Base-by-base conservation (phyloP, 2,888 invertebrate genomes). In the Pterobdella sp. region DNA sequence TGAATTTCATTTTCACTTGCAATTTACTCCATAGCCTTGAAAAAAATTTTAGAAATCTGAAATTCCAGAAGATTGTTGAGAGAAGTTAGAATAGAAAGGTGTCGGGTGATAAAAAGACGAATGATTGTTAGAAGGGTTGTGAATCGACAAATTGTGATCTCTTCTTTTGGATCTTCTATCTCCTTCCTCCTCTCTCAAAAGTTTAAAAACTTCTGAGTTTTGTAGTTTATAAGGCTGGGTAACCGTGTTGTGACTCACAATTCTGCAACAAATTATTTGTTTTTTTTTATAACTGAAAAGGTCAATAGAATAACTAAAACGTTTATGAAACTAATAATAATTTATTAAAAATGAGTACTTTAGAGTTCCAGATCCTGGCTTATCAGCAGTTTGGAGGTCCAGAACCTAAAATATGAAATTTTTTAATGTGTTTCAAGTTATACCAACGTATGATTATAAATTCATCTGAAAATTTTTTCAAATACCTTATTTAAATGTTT, bases 341-440 rank as follows among this genome's bases (percentile, higher is more conserved):
- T n/a, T n/a, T n/a, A n/a, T 14, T 32, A 31, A 1, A 67, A 74
- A 29, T 18, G 72, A 77, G 75, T 72, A 78, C 78, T 75, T 74
- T 68, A 78, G 68, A n/a, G 78, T 77, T 73, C 78, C 78, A 37
- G 74, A 65, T 56, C 78, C 78, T 14, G 78, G 74, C 60, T 75
- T 76, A 10, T 77, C 78, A n/a, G 65, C 29, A 1, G 81, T 82
- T 78, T 83, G 83, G 36, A 80, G 79, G 68, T 77, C 72, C 67
- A 80, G 79, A 2, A 81, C 79, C 75, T 81, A 81, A 75, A 78
- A 14, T 7, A 42, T n/a, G n/a, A n/a, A n/a, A n/a, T n/a, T n/a
- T n/a, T n/a, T n/a, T n/a, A n/a, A n/a, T n/a, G n/a, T n/a, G n/a
- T n/a, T n/a, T n/a, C n/a, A n/a, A n/a, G n/a, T n/a, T n/a, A n/a